phyloP scores from a whole-genome alignment of 1,140 invertebrate species.

The Hyles euphorbiae region DNA sequence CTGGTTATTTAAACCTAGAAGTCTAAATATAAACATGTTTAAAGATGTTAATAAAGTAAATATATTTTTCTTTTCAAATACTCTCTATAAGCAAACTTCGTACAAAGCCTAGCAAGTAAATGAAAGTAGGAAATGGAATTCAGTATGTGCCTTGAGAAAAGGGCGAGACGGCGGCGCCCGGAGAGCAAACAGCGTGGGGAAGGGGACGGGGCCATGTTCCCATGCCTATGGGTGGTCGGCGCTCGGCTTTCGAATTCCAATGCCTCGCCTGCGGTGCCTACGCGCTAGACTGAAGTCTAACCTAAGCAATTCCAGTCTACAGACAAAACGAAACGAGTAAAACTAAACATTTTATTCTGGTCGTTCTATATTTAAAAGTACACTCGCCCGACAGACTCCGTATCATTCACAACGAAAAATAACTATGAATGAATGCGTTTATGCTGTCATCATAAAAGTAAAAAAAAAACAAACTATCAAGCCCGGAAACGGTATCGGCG shows the following conservation, averaged over 20 bases:
- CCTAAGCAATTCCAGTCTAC: slow-evolving; percentile 2
- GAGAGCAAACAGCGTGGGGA: slow-evolving; percentile 49
- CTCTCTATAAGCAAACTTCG: background rate
- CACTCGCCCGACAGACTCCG: too few species aligned
- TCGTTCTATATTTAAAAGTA: too few species aligned
- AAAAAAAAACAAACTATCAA: slow-evolving; percentile 60
- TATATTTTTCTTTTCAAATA: background rate
- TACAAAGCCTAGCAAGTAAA: background rate
- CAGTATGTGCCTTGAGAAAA: slow-evolving; percentile 61
- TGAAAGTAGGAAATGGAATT: slow-evolving; percentile 61
- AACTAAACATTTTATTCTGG: too few species aligned
- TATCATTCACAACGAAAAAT: background rate
- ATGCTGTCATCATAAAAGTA: slow-evolving; percentile 54
- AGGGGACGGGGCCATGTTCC: slow-evolving; percentile 60
- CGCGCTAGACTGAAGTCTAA: slow-evolving; percentile 48
- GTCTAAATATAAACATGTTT: background rate
- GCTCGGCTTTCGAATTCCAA: slow-evolving; percentile 73
- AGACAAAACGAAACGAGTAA: too few species aligned
- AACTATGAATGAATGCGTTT: slow-evolving; percentile 43
- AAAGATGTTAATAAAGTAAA: background rate
- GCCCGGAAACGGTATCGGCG: slow-evolving; percentile 62
- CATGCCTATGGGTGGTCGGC: slow-evolving; percentile 72
- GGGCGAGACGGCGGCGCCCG: slow-evolving; percentile 54
- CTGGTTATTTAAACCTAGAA: background rate
- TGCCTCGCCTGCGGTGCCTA: slow-evolving; percentile 68